Evolutionary conservation across 2,888 invertebrate species (phyloP), one percentile per base, ranked within the genome.

Genomic region (Chrysodeixis includens): DNA sequence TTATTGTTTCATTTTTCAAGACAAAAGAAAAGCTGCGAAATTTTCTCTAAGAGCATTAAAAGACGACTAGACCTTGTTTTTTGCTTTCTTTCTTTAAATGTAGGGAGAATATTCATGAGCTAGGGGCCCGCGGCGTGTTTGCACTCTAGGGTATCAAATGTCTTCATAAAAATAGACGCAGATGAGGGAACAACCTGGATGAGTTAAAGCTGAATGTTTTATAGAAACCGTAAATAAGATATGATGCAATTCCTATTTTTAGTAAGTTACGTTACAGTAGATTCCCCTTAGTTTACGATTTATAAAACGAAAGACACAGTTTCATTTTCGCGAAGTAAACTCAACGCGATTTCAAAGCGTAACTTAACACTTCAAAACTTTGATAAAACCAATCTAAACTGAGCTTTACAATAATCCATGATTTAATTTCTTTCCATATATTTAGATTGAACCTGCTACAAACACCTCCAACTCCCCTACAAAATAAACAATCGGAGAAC

Each of bases 1-100:
- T 64, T 74, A 73, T 77, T 77, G 65, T 59, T 62, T 57, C 74
- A 73, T 62, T 62, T 62, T 77, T 67, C 51, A 68, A 68, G 62
- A 68, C 68, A 74, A 73, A 71, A 61, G 55, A 6, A 53, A 51
- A 6, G 40, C 26, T 52, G 16, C 30, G 40, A 61, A 63, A 72
- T 46, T 56, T 49, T 56, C 22, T 40, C 30, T 62, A 52, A 69
- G 55, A 58, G 57, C 68, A 76, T 76, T 71, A 64, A 71, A 75
- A 30, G 51, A 6, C 51, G 44, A 56, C 52, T 58, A 1, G 12
- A 9, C 55, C 26, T 54, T 53, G 12, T 58, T 32, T 61, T 57
- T 69, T 52, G 32, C 55, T 54, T 56, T 16, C 9, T 40, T 14
- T 40, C n/a, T 71, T 76, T 32, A 60, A 71, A 56, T 52, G 56